These are phyloP conservation scores for Corythucha ciliata DNA, from an alignment of 2,888 invertebrate genomes.

Conservation along the genomic window DNA sequence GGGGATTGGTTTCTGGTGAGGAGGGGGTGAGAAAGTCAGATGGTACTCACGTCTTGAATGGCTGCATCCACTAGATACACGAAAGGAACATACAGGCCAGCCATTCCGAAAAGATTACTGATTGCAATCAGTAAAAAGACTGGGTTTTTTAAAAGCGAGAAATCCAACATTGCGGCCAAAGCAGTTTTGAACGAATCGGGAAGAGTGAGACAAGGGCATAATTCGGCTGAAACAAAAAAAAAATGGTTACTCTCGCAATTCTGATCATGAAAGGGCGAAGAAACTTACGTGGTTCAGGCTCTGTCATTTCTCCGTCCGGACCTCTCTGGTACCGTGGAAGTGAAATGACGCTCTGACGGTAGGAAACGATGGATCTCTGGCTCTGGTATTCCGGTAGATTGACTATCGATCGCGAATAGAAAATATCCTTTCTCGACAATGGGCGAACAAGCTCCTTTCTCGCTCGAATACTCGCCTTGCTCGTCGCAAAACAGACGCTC, in stretches of 20 bases:
- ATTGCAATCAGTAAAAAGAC: constrained; percentile 86
- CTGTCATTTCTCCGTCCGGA: constrained; percentile 30
- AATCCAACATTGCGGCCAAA: constrained; percentile 81
- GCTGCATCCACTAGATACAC: constrained; percentile 85
- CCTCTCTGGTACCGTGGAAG: constrained; percentile 52
- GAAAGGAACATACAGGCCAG: constrained; percentile 93
- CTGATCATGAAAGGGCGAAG: neutral
- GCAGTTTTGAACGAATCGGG: constrained; percentile 75
- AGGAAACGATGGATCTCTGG: constrained; percentile 80
- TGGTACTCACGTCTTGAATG: constrained; percentile 37
- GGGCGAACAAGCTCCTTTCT: constrained; percentile 65
- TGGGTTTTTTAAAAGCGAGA: constrained; percentile 76
- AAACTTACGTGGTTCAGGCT: constrained; percentile 40
- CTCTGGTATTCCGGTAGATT: constrained; percentile 90
- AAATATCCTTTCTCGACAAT: constrained; percentile 90
- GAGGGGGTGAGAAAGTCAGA: constrained; percentile 9
- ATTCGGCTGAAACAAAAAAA: constrained; percentile 49
- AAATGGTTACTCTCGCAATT: neutral
- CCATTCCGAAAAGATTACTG: constrained; percentile 94
- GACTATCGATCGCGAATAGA: constrained; percentile 90
- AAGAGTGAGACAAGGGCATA: constrained; percentile 68
- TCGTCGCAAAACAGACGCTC: constrained; percentile 57
- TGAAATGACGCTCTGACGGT: constrained; percentile 83
- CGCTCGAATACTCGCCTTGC: constrained; percentile 48
- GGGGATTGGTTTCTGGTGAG: too few species aligned